phyloP scores from a whole-genome alignment of 2,888 invertebrate genomes.

The Zhuqinia jingwanae region DNA sequence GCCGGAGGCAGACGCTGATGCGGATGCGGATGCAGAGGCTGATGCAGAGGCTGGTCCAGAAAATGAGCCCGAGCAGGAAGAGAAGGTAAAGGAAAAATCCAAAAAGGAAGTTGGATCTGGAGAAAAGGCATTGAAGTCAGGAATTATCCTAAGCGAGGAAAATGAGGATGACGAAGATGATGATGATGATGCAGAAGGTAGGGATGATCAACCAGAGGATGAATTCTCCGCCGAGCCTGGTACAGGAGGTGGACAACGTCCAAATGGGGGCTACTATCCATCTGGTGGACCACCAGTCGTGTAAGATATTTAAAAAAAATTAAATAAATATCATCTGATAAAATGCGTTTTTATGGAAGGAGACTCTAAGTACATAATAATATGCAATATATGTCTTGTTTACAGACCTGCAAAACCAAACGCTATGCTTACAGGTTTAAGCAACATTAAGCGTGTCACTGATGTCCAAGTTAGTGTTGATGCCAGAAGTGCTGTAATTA shows the following conservation, averaged over 20 bases:
- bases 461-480: constrained; percentile 79
- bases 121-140: constrained; percentile 69
- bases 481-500: constrained; percentile 78
- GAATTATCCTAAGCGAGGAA: constrained; percentile 75
- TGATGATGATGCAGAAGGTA: constrained; percentile 73
- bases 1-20: constrained; percentile 32
- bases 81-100: constrained; percentile 49
- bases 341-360: not conserved
- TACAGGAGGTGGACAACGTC: constrained; percentile 75
- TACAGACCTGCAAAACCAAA: constrained; percentile 78
- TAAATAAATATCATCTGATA: not conserved
- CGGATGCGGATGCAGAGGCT: constrained; percentile 58
- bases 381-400: not conserved
- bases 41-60: constrained; percentile 8
- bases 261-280: constrained; percentile 78
- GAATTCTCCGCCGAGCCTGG: constrained; percentile 75
- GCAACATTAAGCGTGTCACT: constrained; percentile 76
- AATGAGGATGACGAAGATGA: constrained; percentile 75
- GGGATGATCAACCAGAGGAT: constrained; percentile 69
- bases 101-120: constrained; percentile 44
- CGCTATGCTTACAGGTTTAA: constrained; percentile 77
- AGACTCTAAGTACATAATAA: not conserved
- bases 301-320: constrained; percentile 70
- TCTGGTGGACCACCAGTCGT: constrained; percentile 78
- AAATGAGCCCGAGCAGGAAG: constrained; percentile 53